Percentiles rank a stretch among this genome's conserved stretches.
These are phyloP conservation scores for Oscheius myriophilus DNA, from an alignment of 2,888 invertebrate genomes.

Conservation along the genomic window DNA sequence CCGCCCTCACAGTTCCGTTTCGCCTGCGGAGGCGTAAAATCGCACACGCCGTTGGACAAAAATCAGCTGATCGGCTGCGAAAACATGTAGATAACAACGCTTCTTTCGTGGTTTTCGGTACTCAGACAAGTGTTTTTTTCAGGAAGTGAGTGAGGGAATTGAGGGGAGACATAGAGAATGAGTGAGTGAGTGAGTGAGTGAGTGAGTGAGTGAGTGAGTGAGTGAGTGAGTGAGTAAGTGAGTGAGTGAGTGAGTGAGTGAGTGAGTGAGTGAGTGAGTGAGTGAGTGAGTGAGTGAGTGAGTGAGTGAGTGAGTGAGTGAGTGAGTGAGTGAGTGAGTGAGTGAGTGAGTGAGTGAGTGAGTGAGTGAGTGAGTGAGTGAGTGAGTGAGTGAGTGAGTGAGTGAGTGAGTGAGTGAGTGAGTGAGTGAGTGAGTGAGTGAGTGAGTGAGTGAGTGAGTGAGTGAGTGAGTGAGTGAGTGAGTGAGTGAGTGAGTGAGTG, in stretches of 20 bases:
- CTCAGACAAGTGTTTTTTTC: not conserved
- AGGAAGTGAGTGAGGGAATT: not conserved
- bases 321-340: not conserved
- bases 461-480: not conserved
- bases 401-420: not conserved
- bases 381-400: not conserved
- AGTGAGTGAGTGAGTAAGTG: not conserved
- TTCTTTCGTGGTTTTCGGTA: too few relatives aligned
- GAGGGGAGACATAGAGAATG: not conserved
- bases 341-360: not conserved
- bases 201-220: not conserved
- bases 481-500: not conserved
- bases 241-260: not conserved
- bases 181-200: not conserved
- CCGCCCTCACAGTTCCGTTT: too few relatives aligned
- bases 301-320: not conserved
- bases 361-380: not conserved
- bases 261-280: not conserved
- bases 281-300: not conserved
- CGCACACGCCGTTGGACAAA: too few relatives aligned
- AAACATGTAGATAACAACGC: not conserved
- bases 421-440: not conserved
- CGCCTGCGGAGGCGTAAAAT: too few relatives aligned
- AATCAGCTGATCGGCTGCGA: not conserved
- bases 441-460: not conserved